Base-by-base conservation (phyloP, 2,113 vertebrate species). In the Turnix velox region DNA sequence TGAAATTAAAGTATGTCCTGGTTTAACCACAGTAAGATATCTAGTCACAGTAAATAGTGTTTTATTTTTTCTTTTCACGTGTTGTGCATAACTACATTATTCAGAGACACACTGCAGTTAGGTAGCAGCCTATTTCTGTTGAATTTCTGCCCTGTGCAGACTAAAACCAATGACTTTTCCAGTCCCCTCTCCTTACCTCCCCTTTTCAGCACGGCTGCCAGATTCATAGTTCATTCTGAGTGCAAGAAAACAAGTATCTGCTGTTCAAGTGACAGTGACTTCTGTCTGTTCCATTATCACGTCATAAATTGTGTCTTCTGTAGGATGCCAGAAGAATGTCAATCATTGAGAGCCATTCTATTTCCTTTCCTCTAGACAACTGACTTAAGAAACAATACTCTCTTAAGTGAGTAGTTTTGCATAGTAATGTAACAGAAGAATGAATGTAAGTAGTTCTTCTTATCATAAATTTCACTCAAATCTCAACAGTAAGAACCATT, bases 221-320 rank as follows among this genome's bases (percentile, higher is more conserved):
- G 61, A 37, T 40, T 37, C 3, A 3, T 30, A 7, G 55, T 6
- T 92, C 59, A 28, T 39, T 77, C 55, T 39, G 73, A 69, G 65
- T 25, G 40, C 55, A 91, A 84, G 51, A 37, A 88, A 93, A 90
- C 63, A 77, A 93, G 55, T 18, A 24, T 51, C 16, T 58, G 61
- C 62, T 81, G 52, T 78, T 78, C 1, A 3, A 58, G 58, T 48
- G 68, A 23, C 59, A 66, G 61, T 12, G 66, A 74, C 43, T 88
- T 93, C 68, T 90, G 71, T 28, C 88, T 86, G 58, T 28, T 87
- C 35, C 62, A 65, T 77, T 87, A 74, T 62, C 77, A 78, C 45
- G 42, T 69, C 77, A 59, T 55, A 76, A 61, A 76, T 30, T 88
- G 74, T 52, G 73, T 74, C 49, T 74, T 92, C 77, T 39, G 88